Evolutionary conservation across 2,888 invertebrate species (phyloP).

Genomic region (Oxycera nigricornis): DNA sequence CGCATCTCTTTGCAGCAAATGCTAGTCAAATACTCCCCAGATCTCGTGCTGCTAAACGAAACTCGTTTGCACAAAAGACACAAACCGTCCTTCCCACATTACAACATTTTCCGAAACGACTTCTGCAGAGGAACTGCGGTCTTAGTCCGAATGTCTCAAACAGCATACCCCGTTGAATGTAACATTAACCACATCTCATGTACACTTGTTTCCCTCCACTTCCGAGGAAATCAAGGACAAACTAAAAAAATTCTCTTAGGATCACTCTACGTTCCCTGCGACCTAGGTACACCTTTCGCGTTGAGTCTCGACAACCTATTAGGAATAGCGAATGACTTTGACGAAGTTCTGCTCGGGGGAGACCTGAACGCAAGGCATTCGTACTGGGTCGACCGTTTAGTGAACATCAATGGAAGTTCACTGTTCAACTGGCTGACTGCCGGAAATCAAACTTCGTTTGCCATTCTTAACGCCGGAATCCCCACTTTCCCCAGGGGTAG

Average conservation of each 20-base stretch:
- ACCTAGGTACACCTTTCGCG: neutral
- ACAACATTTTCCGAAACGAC: neutral
- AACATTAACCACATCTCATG: neutral
- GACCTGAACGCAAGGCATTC: neutral
- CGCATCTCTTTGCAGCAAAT: neutral
- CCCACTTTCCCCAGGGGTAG: neutral
- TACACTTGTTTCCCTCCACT: neutral
- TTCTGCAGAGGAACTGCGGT: neutral
- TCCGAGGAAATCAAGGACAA: neutral
- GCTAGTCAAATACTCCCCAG: neutral
- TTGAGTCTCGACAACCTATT: neutral
- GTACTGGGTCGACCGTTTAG: neutral
- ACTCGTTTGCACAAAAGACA: neutral
- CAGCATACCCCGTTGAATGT: too few species aligned
- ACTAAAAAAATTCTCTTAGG: neutral
- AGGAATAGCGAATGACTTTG: neutral
- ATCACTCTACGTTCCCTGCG: neutral
- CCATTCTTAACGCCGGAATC: neutral
- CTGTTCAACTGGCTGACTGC: neutral
- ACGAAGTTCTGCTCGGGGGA: neutral
- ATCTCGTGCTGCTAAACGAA: neutral
- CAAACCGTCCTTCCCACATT: neutral
- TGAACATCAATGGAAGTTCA: neutral
- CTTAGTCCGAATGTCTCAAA: too few species aligned
- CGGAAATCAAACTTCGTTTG: neutral